Base-by-base conservation (phyloP, 2,888 invertebrate species). In the Megastigmus dorsalis region DNA sequence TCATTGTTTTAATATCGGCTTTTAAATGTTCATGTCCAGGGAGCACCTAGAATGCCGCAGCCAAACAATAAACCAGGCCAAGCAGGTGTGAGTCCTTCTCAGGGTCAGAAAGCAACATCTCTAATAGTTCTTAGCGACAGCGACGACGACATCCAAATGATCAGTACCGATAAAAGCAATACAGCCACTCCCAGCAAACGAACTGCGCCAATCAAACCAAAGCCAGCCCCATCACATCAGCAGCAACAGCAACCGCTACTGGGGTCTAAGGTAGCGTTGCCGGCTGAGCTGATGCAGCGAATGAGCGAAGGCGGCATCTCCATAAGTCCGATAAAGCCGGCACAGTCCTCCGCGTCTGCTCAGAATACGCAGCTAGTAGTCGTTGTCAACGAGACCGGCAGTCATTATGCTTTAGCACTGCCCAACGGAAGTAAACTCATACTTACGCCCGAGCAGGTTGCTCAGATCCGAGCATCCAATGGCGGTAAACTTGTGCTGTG, bases 341-440 rank as follows among this genome's bases (percentile, higher is more conserved):
- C 80, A 0, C 60, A 80, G 18, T 71, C 79, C n/a, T 55, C 75
- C 2, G 67, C 74, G 1, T 15, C 54, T 2, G 62, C 73, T 15
- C 59, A 52, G 3, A 79, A 75, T 3, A 80, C 81, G 3, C 85
- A 87, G 55, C 41, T 88, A 7, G 86, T 88, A 2, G 87, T 88
- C 0, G 87, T 88, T 3, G 86, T 87, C 0, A 88, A 88, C 45
- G 87, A 88, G 69, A 86, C 86, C 0, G 87, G 87, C 41, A 87
- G 86, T 70, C 87, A 88, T 77, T 88, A 88, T 69, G 88, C 88
- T 6, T 79, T 88, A 36, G 84, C 86, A n/a, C 74, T 88, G 13
- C 87, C 88, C 0, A 87, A 88, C 52, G 88, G 88, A 0, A 86
- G 87, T 70, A 88, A 87, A 73, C 79, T 88, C 0, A 88, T 88